Base-by-base conservation (phyloP, 2,888 invertebrate species). In the Tachina grossa region DNA sequence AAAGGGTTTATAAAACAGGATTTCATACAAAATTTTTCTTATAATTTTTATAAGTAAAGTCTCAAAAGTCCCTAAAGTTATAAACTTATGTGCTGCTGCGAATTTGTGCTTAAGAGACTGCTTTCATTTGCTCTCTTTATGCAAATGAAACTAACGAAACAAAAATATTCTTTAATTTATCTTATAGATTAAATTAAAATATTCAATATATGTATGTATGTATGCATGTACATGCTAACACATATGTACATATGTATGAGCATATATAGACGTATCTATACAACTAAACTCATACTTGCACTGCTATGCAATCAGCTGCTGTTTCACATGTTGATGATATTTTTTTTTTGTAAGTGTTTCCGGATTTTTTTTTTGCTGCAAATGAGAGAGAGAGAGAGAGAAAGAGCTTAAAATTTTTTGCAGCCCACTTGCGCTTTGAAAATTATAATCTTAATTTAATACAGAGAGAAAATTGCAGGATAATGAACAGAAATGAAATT, bases 271-370 rank as follows among this genome's bases (percentile, higher is more conserved):
- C 39, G 45, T 59, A 69, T 55, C 16, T 19, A 53, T 47, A 9
- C 14, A 31, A 31, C 31, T 31, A 31, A 31, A 31, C 45, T 19
- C 57, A 16, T n/a, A 14, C 19, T 16, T 14, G 16, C 3, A 75
- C 11, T 16, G 51, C 14, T 16, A n/a, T 16, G 9, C 14, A 31
- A 83, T 76, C 85, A 85, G 79, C 82, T 82, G 79, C 71, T 83
- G 39, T 55, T 81, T 76, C 75, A 83, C 82, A 85, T 82, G 82
- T 83, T 83, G 74, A 81, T 85, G 74, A 59, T n/a, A n/a, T n/a
- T 71, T 13, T 41, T 39, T 16, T 10, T n/a, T 53, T 68, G 59
- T 49, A n/a, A 59, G 47, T 45, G 41, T 43, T 82, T 79, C 76
- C 79, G 65, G 75, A 69, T 31, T 31, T 31, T 82, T 75, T 53